Base-by-base conservation (phyloP, 2,113 vertebrate genomes). In the Zapus hudsonius region DNA sequence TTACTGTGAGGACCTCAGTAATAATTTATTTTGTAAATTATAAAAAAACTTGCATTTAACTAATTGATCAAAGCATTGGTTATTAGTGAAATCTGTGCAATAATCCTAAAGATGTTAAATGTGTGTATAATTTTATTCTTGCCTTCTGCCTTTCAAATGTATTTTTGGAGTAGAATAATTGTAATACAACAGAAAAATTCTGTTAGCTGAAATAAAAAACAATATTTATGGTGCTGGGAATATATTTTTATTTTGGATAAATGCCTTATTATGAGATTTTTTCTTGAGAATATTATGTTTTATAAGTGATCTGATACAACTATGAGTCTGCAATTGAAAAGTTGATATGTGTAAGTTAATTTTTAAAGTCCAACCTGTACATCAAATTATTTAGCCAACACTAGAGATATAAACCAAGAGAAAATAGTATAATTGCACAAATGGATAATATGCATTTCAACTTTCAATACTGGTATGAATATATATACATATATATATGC, bases 51-150 rank as follows among this genome's bases (percentile, higher is more conserved):
- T 27, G 66, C 29, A 52, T 63, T 70, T 61, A 80, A 38, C 63
- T 78, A 89, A 74, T 67, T 73, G 75, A 40, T 9, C 40, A 79
- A 91, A 2, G 52, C 64, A 66, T 44, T 88, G 87, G n/a, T 17
- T 31, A 31, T 12, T 36, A 78, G 52, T 61, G 69, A 80, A 52
- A 79, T 74, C 23, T 85, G 6, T 90, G 5, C 73, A 82, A 44
- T 66, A 17, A 13, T 81, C 31, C 23, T 91, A 87, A 82, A 59
- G 59, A 82, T 90, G 73, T 73, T 94, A 52, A 80, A 80, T 33
- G 69, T 0, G 69, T 67, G 1, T 85, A 27, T 87, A 82, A 52
- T 74, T 86, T 91, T 91, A 67, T 80, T 67, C 20, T 91, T 75
- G 47, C 78, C 84, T 95, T 86, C 12, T 89, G 17, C 57, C 55